phyloP scores from a whole-genome alignment of 2,797 vertebrate species.

The Salmo trutta region DNA sequence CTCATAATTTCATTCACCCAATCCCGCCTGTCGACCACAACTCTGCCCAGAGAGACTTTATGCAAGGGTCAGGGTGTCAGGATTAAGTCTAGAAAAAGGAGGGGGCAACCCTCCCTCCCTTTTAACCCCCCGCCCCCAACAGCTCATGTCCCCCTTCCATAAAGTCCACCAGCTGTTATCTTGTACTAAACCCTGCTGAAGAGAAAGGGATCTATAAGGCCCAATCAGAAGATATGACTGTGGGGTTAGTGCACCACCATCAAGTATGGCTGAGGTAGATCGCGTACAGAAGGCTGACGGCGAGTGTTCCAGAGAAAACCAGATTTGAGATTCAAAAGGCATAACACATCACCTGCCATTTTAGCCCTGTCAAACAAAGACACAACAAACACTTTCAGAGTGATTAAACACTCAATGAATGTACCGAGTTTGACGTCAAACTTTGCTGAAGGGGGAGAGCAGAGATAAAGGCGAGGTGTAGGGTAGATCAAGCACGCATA shows the following conservation, averaged over 20 bases:
- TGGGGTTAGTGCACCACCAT: constrained; percentile 65
- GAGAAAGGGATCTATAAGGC: constrained; percentile 78
- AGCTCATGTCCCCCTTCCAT: constrained; percentile 55
- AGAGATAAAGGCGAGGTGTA: background rate
- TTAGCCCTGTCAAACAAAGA: background rate
- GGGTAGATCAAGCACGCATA: background rate
- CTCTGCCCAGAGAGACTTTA: constrained; percentile 59
- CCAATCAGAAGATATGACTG: constrained; percentile 63
- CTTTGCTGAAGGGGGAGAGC: background rate
- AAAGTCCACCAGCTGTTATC: constrained; percentile 77
- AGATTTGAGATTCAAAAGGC: background rate
- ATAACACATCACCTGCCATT: background rate
- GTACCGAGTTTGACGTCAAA: background rate
- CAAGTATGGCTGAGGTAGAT: constrained; percentile 31
- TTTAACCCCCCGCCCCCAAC: constrained; percentile 10
- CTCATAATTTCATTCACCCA: constrained; percentile 73
- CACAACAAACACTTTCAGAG: background rate
- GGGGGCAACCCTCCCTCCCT: constrained; percentile 19
- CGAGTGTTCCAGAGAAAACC: background rate
- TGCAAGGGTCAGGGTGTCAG: constrained; percentile 75
- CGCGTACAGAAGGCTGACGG: background rate
- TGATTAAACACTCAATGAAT: background rate
- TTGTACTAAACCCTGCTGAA: constrained; percentile 78
- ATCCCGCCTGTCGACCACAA: constrained; percentile 63
- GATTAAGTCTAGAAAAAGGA: constrained; percentile 66